Evolutionary conservation across 2,113 vertebrate species (phyloP), one percentile per base, ranked within the genome.

Genomic region (Carassius gibelio): DNA sequence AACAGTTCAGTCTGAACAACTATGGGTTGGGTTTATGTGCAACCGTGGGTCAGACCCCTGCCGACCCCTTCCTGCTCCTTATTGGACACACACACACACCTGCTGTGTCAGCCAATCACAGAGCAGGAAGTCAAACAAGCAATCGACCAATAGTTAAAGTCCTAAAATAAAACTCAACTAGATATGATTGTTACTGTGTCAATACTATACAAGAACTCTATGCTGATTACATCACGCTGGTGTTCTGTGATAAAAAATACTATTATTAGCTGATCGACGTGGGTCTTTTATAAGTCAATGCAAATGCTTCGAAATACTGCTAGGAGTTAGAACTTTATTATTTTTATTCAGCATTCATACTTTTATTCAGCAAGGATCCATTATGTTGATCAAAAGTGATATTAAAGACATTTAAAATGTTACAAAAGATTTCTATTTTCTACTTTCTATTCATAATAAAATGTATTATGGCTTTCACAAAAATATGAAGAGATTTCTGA

Each of bases 11-110:
- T 50, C 42, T 50, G 7, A 34, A n/a, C 57, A 66, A 82, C 48
- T 17, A 57, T 36, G 8, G 38, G 14, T 30, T 13, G 77, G 52
- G 76, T 76, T 85, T 87, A 76, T 85, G 84, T 59, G 81, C 61
- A 64, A 23, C 48, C 8, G 34, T n/a, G 0, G 59, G 68, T 71
- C 80, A 75, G 50, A 57, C 69, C 52, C 23, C 21, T 61, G 30
- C 83, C 66, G 23, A 66, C 83, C 77, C 84, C 84, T 85, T 62
- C 61, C 23, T 13, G 5, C 3, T 34, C 17, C 83, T 85, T 64
- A 88, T 84, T 84, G 84, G 77, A 55, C n/a, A 38, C 64, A 55
- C 34, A 5, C 61, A 13, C 52, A 61, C 36, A 84, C 7, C 26
- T 15, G 72, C 62, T 8, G 4, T 11, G 19, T 83, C 61, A 72